Conservation (phyloP, 2,113 vertebrate genomes). For the Melospiza georgiana region DNA sequence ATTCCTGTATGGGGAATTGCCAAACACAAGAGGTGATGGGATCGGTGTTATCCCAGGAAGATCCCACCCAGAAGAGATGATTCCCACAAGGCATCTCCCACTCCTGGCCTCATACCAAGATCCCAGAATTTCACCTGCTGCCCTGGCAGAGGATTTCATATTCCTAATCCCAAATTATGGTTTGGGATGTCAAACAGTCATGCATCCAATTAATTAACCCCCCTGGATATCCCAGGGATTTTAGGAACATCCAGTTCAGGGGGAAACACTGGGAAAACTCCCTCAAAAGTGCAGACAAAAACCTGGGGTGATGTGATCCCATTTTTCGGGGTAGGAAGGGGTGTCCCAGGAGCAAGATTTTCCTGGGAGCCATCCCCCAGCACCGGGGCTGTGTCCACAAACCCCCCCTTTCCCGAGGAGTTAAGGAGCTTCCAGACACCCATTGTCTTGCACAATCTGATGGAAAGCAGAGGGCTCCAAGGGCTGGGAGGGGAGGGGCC, state of each 20-base stretch:
- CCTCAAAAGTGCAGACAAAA: background rate
- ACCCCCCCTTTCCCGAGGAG: background rate
- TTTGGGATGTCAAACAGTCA: background rate
- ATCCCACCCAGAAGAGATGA: background rate
- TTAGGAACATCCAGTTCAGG: rapidly evolving
- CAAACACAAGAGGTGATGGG: background rate
- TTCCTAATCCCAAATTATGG: background rate
- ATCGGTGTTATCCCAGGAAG: background rate
- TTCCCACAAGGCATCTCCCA: background rate
- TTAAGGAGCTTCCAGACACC: constrained; percentile 33
- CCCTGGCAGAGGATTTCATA: background rate
- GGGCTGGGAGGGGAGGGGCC: constrained; percentile 14
- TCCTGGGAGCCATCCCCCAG: background rate
- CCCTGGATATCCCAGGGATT: background rate
- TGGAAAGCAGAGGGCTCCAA: constrained; percentile 31
- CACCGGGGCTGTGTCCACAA: background rate
- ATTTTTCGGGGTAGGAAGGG: background rate
- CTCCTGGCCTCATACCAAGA: background rate
- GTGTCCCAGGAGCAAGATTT: background rate
- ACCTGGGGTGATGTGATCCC: rapidly evolving
- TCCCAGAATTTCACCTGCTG: background rate
- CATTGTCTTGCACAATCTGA: constrained; percentile 58
- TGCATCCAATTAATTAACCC: background rate
- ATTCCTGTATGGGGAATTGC: background rate
- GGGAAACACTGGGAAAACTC: background rate